Base-by-base conservation (phyloP, 1,140 invertebrate species). In the Drosophila cardini region DNA sequence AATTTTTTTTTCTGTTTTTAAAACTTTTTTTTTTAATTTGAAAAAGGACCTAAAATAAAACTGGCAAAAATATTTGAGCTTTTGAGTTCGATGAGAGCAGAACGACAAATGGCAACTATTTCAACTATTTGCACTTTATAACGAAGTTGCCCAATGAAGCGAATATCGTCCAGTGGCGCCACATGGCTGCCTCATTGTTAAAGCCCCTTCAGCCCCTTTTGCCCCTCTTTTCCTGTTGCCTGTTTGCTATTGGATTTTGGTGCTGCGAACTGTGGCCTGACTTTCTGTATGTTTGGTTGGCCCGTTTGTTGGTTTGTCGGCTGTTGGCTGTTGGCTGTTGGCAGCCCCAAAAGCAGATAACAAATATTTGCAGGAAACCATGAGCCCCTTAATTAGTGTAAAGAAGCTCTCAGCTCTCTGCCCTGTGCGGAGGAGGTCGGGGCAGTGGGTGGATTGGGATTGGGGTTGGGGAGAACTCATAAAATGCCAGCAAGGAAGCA, bases 371-470 rank as follows among this genome's bases (percentile, higher is more conserved):
- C 87, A 84, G 89, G 89, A 90, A 87, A 80, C 84, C 80, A 80
- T 83, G 84, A 85, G 89, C 79, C 89, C 89, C 84, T 82, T 90
- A 90, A 90, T 90, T 90, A 90, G 84, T 90, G 79, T 78, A 90
- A 83, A 87, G 82, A 76, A 87, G 80, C 60, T 74, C 74, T 76
- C 46, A 58, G 16, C 63, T 64, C 63, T 34, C 53, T 43, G 9
- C 46, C 38, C 18, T 42, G 15, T 34, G n/a, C 18, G 42, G 5
- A 42, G 13, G 45, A 38, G 48, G 26, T 32, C 8, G 0, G 62
- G 26, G 21, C 21, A 16, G 0, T 10, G 26, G 9, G 52, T 2
- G 10, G 4, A 1, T 9, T 4, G 11, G 10, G 11, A 8, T 0
- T 10, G 58, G 30, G 32, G 13, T 50, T 30, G 26, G 2, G 43